phyloP scores from a whole-genome alignment of 1,140 invertebrate genomes.

The Drosophila truncata region DNA sequence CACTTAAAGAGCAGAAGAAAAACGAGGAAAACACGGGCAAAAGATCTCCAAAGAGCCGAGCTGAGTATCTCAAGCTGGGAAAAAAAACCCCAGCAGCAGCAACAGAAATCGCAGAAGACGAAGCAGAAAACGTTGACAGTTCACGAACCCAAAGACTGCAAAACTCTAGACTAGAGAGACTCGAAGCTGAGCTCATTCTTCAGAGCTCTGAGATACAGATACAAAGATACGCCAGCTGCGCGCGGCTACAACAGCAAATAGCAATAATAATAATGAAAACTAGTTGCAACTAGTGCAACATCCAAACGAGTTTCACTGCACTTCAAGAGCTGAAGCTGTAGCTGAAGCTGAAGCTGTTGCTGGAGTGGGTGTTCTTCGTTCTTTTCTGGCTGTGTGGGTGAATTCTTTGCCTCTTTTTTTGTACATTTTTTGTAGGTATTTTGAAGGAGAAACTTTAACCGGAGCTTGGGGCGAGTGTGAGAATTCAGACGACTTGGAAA shows the following conservation, averaged over 20 bases:
- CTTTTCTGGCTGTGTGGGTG: slow-evolving; percentile 28
- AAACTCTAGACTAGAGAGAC: slow-evolving; percentile 6
- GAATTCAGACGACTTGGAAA: slow-evolving; percentile 28
- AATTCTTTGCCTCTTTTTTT: slow-evolving; percentile 11
- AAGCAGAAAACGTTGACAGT: slow-evolving; percentile 68
- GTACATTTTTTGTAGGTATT: slow-evolving; percentile 4
- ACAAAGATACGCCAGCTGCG: slow-evolving; percentile 70
- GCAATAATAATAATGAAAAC: slow-evolving; percentile 69
- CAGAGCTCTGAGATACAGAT: slow-evolving; percentile 57
- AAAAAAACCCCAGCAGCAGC: not conserved
- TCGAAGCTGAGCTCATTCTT: slow-evolving; percentile 72
- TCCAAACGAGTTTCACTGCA: slow-evolving; percentile 46
- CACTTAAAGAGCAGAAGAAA: slow-evolving; percentile 71
- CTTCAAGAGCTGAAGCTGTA: slow-evolving; percentile 17
- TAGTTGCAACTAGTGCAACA: slow-evolving; percentile 79
- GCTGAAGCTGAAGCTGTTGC: not conserved
- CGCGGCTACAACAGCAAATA: slow-evolving; percentile 24
- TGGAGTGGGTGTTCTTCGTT: slow-evolving; percentile 40
- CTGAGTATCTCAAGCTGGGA: slow-evolving; percentile 15
- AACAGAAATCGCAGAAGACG: slow-evolving; percentile 37
- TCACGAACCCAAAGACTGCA: slow-evolving; percentile 63
- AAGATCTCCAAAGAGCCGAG: slow-evolving; percentile 15
- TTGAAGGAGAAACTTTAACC: slow-evolving; percentile 23
- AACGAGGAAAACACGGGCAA: slow-evolving; percentile 37
- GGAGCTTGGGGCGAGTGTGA: slow-evolving; percentile 33